Evolutionary conservation across 1,140 invertebrate genomes (phyloP).

Genomic region (Galleria mellonella): DNA sequence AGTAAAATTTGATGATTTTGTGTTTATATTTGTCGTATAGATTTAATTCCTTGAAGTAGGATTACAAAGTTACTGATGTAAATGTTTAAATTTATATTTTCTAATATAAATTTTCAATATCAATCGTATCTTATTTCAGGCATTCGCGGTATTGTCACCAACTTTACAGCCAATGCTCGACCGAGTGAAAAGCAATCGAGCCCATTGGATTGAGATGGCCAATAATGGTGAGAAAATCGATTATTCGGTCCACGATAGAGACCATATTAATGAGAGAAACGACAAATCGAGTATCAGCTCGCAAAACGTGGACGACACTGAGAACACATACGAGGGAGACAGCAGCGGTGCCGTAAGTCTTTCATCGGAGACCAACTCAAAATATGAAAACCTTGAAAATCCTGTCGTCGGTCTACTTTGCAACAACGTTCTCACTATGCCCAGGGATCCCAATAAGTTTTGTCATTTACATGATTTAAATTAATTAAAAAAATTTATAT

Average conservation of each 20-base stretch:
- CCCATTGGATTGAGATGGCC: conserved; percentile 87
- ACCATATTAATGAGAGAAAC: conserved; percentile 27
- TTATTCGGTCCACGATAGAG: conserved; percentile 39
- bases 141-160: conserved; percentile 86
- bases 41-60: too few species aligned
- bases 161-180: conserved; percentile 87
- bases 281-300: conserved; percentile 60
- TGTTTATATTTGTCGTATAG: too few species aligned
- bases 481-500: conserved; percentile 13
- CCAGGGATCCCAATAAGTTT: conserved; percentile 48
- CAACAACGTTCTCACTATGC: conserved; percentile 41
- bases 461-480: conserved; percentile 53
- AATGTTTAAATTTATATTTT: too few species aligned
- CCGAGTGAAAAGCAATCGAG: conserved; percentile 88
- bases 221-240: conserved; percentile 65
- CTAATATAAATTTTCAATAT: too few species aligned
- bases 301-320: conserved; percentile 54
- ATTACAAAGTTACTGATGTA: too few species aligned
- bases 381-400: conserved; percentile 63
- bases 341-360: conserved; percentile 61
- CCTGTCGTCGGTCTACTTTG: conserved; percentile 58
- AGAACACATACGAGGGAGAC: conserved; percentile 57
- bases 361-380: conserved; percentile 62
- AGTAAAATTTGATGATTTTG: too few species aligned
- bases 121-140: conserved; percentile 74